Evolutionary conservation across 2,888 invertebrate species (phyloP), one percentile per base, ranked within the genome.

Genomic region (Dicyrtoma fusca): DNA sequence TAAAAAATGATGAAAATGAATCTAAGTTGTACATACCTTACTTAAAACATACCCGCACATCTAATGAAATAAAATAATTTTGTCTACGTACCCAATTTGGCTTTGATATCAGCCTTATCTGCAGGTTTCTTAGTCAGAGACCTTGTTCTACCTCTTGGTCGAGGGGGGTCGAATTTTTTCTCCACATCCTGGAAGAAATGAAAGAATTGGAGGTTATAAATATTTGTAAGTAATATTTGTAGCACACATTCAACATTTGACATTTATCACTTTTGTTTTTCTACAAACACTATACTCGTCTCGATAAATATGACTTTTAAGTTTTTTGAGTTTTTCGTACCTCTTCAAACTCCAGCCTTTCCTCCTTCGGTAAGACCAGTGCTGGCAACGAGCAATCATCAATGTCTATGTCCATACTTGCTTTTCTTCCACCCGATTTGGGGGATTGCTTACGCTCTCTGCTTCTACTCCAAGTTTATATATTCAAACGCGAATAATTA

Each of bases 91-190:
- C 94, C 94, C 81, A 96, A 88, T 87, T 95, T 95, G 76, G 94
- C 94, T 88, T 92, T 93, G 87, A 94, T 92, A 85, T 96, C 95
- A 85, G 94, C 89, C 87, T 94, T 95, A 83, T 94, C 94, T 42
- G 89, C 87, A 81, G 91, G 89, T 86, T 92, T 93, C 83, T 92
- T 88, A 5, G 79, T 73, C 72, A 81, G 65, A 59, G 81, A 82
- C 92, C 93, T 77, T 93, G 94, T 85, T 92, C 91, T 82, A 94
- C 90, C 83, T 94, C 95, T 88, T 85, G 92, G 92, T 82, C 95
- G 88, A 80, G 92, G 91, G 79, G 91, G 88, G 86, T 94, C 93
- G 83, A 91, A 91, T 80, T 92, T 74, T 53, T 74, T 76, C n/a
- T 77, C 74, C 26, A 69, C 66, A 11, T 77, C 75, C 74, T 76